These are phyloP conservation scores for Sycobia sp. DNA, from an alignment of 1,140 invertebrate species.

Conservation along the genomic window DNA sequence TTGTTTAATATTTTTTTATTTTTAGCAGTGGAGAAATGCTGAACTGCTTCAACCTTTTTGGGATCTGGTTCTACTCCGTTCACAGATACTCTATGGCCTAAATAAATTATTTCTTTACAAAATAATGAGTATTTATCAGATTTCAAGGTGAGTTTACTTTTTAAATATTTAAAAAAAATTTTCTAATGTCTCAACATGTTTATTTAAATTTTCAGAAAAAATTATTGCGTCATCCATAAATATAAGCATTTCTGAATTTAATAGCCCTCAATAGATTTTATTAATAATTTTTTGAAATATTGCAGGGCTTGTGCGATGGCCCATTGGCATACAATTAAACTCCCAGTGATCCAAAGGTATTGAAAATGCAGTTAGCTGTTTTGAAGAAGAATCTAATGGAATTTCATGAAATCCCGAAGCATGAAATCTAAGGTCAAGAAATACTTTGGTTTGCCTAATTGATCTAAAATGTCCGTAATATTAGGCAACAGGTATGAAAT, in stretches of 20 bases:
- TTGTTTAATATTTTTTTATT: conserved; percentile 51
- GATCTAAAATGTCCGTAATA: no score
- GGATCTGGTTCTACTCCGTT: not conserved
- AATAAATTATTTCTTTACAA: conserved; percentile 31
- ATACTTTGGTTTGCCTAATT: no score
- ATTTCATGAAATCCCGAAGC: not conserved
- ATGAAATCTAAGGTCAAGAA: no score
- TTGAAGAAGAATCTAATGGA: no score
- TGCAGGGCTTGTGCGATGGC: not conserved
- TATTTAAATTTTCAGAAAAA: not conserved
- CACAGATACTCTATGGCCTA: conserved; percentile 49
- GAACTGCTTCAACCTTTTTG: conserved; percentile 44
- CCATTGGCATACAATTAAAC: not conserved
- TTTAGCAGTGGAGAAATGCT: conserved; percentile 49
- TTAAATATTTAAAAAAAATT: not conserved
- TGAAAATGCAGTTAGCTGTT: conserved; percentile 7
- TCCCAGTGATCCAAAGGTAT: not conserved
- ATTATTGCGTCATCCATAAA: not conserved
- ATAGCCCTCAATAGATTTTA: not conserved
- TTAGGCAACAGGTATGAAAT: no score
- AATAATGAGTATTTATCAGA: not conserved
- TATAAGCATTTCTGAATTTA: not conserved
- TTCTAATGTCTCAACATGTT: not conserved
- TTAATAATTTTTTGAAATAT: not conserved
- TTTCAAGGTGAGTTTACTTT: not conserved